phyloP scores from a whole-genome alignment of 2,888 invertebrate genomes.

The Eupithecia centaureata region DNA sequence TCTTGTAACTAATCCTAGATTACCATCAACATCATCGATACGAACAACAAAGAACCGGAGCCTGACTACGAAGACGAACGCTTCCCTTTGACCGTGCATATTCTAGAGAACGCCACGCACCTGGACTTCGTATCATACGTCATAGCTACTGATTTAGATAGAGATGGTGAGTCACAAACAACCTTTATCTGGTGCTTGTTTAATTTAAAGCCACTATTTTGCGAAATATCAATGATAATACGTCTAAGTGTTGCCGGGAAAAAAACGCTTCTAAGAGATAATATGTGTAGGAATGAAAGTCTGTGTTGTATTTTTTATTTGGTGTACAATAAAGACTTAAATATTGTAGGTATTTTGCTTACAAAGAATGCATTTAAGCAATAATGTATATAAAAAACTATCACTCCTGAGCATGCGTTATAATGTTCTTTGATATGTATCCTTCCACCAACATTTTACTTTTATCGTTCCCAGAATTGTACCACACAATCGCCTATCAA shows the following conservation, averaged over 20 bases:
- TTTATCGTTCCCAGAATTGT: conserved; percentile 60
- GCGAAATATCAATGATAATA: no score
- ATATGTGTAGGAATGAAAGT: no score
- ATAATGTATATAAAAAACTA: neutral
- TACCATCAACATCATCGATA: conserved; percentile 82
- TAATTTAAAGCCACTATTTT: no score
- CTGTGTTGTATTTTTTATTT: no score
- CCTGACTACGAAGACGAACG: conserved; percentile 56
- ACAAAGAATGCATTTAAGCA: neutral
- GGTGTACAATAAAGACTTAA: no score
- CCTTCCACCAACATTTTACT: neutral
- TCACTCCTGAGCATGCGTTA: neutral
- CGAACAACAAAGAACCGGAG: conserved; percentile 83
- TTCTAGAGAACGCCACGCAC: conserved; percentile 78
- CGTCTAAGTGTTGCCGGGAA: no score
- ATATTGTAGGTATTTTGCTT: no score
- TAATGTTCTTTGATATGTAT: neutral
- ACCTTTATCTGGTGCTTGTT: no score
- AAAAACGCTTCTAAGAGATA: no score
- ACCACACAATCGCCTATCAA: conserved; percentile 80
- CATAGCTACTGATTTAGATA: conserved; percentile 79
- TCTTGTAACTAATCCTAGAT: conserved; percentile 68
- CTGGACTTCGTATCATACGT: conserved; percentile 71
- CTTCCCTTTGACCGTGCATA: conserved; percentile 61
- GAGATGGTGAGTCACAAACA: conserved; percentile 67